Base-by-base conservation (phyloP, 2,797 vertebrate species). In the Megalops cyprinoides region DNA sequence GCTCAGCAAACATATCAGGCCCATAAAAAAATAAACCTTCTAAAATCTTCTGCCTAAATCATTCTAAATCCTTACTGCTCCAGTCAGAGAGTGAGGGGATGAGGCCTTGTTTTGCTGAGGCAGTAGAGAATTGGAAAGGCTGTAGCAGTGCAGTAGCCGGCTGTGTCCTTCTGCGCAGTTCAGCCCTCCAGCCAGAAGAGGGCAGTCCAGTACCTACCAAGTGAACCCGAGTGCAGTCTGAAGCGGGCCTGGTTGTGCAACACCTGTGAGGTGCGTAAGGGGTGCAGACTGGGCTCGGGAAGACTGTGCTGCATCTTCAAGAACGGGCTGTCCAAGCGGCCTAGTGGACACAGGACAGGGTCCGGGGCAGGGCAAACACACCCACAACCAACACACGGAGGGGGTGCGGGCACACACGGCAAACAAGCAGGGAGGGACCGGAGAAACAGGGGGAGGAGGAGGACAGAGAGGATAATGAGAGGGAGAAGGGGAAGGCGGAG, bases 311-410 rank as follows among this genome's bases (percentile, higher is more conserved):
- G 96, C 94, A 96, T 96, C 96, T 94, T 98, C 96, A 98, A 96
- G 96, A 98, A 99, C 79, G 97, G 96, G 95, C 97, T 98, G 96
- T 97, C 95, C 96, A 97, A 94, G 88, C 97, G 97, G 96, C 97
- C 97, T 97, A 94, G 95, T 90, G 91, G 93, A 86, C 83, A 92
- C 91, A 90, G 91, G 90, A 93, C 92, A 4, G 91, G 92, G 87
- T 18, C 88, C 84, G 71, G 85, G 93, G 93, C 90, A 78, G 85
- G 83, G 87, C 77, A 73, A 84, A 51, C 80, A 84, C 80, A 10
- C 62, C 51, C 78, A 86, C 82, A 9, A n/a, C 55, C 79, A 60
- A 81, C 28, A 55, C 42, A n/a, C 7, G 67, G 37, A 71, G 65
- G 34, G n/a, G n/a, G n/a, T n/a, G n/a, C n/a, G n/a, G n/a, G n/a